Conservation (phyloP, 2,113 vertebrate genomes). For the Malurus cyaneus region DNA sequence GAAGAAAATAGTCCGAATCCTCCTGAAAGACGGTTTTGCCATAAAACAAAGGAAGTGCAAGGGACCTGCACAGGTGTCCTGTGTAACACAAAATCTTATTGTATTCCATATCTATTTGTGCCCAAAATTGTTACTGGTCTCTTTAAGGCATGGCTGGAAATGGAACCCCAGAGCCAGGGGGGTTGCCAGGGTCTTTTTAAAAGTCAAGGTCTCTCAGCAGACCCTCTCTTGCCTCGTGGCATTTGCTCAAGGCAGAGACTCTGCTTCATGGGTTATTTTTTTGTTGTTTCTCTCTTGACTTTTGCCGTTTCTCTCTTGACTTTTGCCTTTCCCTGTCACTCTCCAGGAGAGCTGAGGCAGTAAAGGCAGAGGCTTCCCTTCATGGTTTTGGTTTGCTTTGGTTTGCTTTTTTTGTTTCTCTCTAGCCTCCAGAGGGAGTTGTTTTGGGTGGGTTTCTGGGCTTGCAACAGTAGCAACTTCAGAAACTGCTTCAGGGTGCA, state of each 20-base stretch:
- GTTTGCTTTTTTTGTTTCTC: too few relatives aligned
- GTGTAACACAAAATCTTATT: not conserved
- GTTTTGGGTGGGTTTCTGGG: not conserved
- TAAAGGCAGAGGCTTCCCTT: too few relatives aligned
- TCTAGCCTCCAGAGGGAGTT: not conserved
- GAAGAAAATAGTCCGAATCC: too few relatives aligned
- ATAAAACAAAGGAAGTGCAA: too few relatives aligned
- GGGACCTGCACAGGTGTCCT: not conserved
- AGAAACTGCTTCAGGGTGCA: not conserved
- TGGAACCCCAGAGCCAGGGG: not conserved
- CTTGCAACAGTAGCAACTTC: not conserved
- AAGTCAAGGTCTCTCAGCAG: not conserved
- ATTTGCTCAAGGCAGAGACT: not conserved
- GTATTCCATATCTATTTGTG: too few relatives aligned
- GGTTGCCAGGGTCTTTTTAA: not conserved
- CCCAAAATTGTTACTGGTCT: not conserved
- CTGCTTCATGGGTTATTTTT: not conserved
- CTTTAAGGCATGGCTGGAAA: not conserved
- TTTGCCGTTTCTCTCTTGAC: too few relatives aligned
- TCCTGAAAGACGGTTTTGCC: too few relatives aligned
- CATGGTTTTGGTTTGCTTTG: too few relatives aligned
- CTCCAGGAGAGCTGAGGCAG: too few relatives aligned
- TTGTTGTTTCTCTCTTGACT: too few relatives aligned
- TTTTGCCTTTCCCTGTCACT: too few relatives aligned
- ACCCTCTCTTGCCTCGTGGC: not conserved